Percentiles rank a stretch among this genome's conserved stretches.
Conservation (phyloP, 2,888 invertebrate species). For the Gari tellinella region DNA sequence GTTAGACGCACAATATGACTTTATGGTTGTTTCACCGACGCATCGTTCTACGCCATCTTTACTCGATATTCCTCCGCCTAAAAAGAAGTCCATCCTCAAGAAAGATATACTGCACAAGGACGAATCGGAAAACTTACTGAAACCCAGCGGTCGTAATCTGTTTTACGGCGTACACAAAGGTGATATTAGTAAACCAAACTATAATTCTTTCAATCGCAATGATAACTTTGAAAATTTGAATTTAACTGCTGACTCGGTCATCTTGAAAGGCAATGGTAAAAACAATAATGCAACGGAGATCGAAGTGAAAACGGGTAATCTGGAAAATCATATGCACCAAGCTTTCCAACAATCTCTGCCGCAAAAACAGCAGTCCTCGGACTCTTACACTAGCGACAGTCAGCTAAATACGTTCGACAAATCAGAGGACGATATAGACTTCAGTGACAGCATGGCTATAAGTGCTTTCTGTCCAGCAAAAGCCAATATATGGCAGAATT, state of each 20-base stretch:
- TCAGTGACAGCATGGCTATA: constrained; percentile 73
- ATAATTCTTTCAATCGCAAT: constrained; percentile 29
- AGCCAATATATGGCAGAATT: constrained; percentile 68
- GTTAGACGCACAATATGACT: constrained; percentile 39
- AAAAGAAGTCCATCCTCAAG: constrained; percentile 91
- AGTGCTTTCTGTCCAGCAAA: constrained; percentile 61
- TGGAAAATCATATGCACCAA: constrained; percentile 50
- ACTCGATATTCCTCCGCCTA: constrained; percentile 69
- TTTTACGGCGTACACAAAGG: constrained; percentile 32
- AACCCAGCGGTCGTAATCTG: constrained; percentile 35
- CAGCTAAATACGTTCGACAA: constrained; percentile 66
- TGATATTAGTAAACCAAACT: constrained; percentile 18
- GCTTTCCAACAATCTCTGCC: constrained; percentile 29
- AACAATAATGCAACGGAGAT: constrained; percentile 40
- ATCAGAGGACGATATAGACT: constrained; percentile 73
- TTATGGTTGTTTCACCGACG: constrained; percentile 27
- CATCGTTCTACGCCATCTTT: constrained; percentile 68
- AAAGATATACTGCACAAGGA: constrained; percentile 88
- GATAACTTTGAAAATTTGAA: constrained; percentile 47
- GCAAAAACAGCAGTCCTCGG: constrained; percentile 51
- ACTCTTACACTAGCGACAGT: constrained; percentile 62
- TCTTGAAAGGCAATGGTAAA: background rate
- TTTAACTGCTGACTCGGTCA: constrained; percentile 34
- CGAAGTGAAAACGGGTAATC: constrained; percentile 48
- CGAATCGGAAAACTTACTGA: constrained; percentile 87